phyloP scores from a whole-genome alignment of 2,888 invertebrate species.

The Chloroclysta siterata region DNA sequence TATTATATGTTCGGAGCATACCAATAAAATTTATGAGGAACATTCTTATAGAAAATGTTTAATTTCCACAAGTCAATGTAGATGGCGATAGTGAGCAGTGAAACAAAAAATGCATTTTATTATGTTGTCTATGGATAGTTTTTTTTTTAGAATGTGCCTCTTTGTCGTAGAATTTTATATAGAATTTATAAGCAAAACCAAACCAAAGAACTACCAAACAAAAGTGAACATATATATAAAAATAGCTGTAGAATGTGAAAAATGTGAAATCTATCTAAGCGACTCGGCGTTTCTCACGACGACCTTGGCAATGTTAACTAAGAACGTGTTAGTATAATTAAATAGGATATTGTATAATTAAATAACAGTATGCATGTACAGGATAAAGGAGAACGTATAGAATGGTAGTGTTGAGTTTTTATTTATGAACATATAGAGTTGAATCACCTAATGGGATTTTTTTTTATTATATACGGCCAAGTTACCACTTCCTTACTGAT shows the following conservation, averaged over 20 bases:
- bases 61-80: too few species aligned
- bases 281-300: conserved; percentile 42
- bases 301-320: conserved; percentile 57
- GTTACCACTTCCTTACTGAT: too few species aligned
- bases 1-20: too few species aligned
- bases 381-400: conserved; percentile 13
- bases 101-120: too few species aligned
- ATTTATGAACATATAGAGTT: conserved; percentile 1
- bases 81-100: too few species aligned
- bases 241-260: not conserved
- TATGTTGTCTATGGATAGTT: too few species aligned
- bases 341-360: conserved; percentile 20
- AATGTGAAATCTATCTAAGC: not conserved
- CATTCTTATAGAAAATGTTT: too few species aligned
- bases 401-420: conserved; percentile 12
- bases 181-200: not conserved
- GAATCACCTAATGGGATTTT: not conserved
- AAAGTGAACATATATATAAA: not conserved
- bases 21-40: too few species aligned
- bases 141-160: too few species aligned
- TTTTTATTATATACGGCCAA: not conserved
- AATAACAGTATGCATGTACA: conserved; percentile 23
- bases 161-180: not conserved
- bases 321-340: conserved; percentile 56
- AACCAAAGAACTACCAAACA: not conserved